These are phyloP conservation scores for Anabacerthia variegaticeps DNA, from an alignment of 2,797 vertebrate genomes.

Conservation along the genomic window DNA sequence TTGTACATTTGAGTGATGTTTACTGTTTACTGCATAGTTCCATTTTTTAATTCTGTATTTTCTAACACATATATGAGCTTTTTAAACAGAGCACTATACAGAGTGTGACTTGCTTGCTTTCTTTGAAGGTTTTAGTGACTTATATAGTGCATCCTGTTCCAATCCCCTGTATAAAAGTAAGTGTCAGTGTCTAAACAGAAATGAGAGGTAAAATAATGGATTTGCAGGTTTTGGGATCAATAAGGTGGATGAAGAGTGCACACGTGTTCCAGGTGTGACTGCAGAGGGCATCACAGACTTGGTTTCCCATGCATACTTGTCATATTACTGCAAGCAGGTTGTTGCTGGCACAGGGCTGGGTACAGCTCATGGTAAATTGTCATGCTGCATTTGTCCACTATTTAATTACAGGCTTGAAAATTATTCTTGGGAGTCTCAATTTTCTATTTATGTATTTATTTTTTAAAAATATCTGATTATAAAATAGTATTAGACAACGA, in stretches of 20 bases:
- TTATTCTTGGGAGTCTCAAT: neutral
- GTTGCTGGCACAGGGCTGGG: neutral
- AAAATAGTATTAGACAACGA: neutral
- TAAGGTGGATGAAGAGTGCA: neutral
- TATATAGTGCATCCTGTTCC: neutral
- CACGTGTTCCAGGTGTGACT: neutral
- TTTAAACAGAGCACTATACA: neutral
- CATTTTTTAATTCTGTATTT: neutral
- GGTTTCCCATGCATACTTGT: neutral
- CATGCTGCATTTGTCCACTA: neutral
- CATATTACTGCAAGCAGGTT: neutral
- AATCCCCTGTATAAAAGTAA: neutral
- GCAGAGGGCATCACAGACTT: neutral
- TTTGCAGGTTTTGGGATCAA: neutral
- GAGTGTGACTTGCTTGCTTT: neutral
- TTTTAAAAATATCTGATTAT: neutral
- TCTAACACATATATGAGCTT: neutral
- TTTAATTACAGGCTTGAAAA: neutral
- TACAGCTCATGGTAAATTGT: neutral
- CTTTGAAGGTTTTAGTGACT: neutral
- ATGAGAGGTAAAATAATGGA: neutral
- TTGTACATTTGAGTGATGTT: neutral
- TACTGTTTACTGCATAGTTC: neutral
- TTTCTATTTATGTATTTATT: neutral
- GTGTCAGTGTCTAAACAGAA: neutral